Evolutionary conservation across 2,888 invertebrate genomes (phyloP), one percentile per base, ranked within the genome.

Genomic region (Cryptocephalus moraei): DNA sequence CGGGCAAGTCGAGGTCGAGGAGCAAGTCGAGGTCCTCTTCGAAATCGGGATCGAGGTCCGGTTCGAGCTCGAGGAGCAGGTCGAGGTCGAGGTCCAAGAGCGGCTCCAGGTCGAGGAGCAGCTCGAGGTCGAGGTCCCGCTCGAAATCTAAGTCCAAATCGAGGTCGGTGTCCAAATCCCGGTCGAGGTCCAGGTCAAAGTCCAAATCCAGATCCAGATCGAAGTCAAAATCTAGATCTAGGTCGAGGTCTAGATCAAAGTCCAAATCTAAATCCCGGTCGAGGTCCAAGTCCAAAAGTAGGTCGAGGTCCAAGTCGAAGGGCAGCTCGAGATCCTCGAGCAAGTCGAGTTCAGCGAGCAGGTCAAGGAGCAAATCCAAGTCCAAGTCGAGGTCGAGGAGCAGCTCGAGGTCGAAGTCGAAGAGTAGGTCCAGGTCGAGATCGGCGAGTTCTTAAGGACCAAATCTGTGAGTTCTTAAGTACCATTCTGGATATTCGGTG

Each of bases 211-310:
- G 60, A 33, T 65, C 71, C 4, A 58, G 60, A 40, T 72, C 71
- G 9, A 58, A 58, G 40, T 62, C 61, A 4, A 41, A 45, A 8
- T 62, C 58, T 31, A 51, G 61, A 39, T 65, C 65, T 0, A 53
- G 59, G 44, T 64, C 64, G 9, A 52, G 47, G 33, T 50, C 50
- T 11, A 34, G 50, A 8, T 51, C 51, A 1, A 49, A 46, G 22
- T 47, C 47, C 12, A 62, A 71, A 49, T 71, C 71, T 0, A 59
- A 71, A 49, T 71, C 71, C 0, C 58, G 65, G 40, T 69, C 70
- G 6, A 55, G 62, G 31, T 66, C 67, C 3, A 57, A 60, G 33
- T 66, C 67, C 8, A 57, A 63, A 32, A 46, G 46, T 32, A 41
- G 47, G 8, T 54, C 54, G 2, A 43, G 68, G 39, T 70, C 70